A percentile compares a stretch with the other conserved stretches of the same genome.
These are phyloP conservation scores for Schlechtendalia chinensis DNA, from an alignment of 1,140 invertebrate species.

Conservation along the genomic window DNA sequence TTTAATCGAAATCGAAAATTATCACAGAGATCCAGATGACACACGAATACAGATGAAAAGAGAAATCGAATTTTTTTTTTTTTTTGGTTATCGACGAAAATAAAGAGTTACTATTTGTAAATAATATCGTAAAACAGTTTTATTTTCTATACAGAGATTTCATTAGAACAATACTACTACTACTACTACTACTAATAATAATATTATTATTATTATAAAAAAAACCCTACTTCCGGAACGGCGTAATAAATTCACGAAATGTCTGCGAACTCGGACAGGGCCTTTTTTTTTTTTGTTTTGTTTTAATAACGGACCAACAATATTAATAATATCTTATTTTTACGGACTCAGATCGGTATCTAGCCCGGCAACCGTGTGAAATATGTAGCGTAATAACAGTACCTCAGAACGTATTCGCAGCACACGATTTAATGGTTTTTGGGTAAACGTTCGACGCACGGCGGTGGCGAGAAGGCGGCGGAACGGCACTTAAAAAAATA, in stretches of 20 bases:
- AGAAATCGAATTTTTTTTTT: too few relatives aligned
- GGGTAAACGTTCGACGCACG: constrained; percentile 44
- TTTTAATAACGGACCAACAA: constrained; percentile 39
- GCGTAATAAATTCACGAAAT: constrained; percentile 39
- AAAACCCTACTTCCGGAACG: not conserved
- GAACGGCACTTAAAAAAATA: constrained; percentile 45
- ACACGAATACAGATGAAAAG: too few relatives aligned
- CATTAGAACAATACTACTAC: constrained; percentile 24
- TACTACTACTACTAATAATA: not conserved
- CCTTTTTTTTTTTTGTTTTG: constrained; percentile 32
- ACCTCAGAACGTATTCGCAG: constrained; percentile 37
- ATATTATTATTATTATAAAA: not conserved
- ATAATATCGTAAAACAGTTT: constrained; percentile 9
- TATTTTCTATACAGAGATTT: not conserved
- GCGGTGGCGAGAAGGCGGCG: not conserved
- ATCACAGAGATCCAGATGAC: too few relatives aligned
- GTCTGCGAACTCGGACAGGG: constrained; percentile 15
- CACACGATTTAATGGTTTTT: constrained; percentile 47
- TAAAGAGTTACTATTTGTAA: not conserved
- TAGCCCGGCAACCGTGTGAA: constrained; percentile 26
- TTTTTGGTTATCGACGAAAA: not conserved
- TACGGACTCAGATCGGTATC: constrained; percentile 40
- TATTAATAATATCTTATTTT: constrained; percentile 46
- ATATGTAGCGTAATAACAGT: constrained; percentile 40
- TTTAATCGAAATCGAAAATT: too few relatives aligned